Conservation (phyloP, 2,113 vertebrate genomes). For the Plotosus lineatus region DNA sequence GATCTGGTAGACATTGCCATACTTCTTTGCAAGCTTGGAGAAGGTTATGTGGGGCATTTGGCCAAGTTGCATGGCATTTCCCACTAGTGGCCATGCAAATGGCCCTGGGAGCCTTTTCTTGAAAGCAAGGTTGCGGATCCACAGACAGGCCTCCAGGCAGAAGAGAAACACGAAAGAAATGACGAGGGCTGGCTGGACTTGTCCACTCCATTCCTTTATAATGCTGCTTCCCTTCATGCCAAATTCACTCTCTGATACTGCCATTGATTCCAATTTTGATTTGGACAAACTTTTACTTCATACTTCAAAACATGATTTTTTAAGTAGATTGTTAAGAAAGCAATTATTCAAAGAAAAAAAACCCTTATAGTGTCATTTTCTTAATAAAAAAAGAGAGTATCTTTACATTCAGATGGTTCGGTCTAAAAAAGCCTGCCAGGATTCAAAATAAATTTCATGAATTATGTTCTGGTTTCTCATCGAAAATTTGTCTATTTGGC, state of each 20-base stretch:
- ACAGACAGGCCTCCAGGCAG: conserved; percentile 67
- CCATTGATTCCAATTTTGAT: conserved; percentile 57
- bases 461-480: not conserved
- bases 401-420: not conserved
- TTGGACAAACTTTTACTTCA: conserved; percentile 23
- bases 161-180: conserved; percentile 61
- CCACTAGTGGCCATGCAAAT: conserved; percentile 73
- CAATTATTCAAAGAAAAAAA: not conserved
- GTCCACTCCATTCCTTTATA: conserved; percentile 67
- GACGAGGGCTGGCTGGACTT: conserved; percentile 64
- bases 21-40: conserved; percentile 64
- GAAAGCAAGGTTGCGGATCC: conserved; percentile 54
- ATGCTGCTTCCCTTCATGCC: conserved; percentile 70
- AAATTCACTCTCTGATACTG: conserved; percentile 67
- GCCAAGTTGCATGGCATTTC: conserved; percentile 74
- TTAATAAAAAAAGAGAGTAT: not conserved
- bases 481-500: conserved; percentile 44
- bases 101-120: conserved; percentile 68
- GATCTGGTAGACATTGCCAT: conserved; percentile 77
- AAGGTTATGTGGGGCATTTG: conserved; percentile 73
- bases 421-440: not conserved
- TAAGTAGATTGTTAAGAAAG: not conserved
- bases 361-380: not conserved
- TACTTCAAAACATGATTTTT: conserved; percentile 25
- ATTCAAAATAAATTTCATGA: not conserved